phyloP scores from a whole-genome alignment of 2,888 invertebrate species.

The Aphodius granarius region DNA sequence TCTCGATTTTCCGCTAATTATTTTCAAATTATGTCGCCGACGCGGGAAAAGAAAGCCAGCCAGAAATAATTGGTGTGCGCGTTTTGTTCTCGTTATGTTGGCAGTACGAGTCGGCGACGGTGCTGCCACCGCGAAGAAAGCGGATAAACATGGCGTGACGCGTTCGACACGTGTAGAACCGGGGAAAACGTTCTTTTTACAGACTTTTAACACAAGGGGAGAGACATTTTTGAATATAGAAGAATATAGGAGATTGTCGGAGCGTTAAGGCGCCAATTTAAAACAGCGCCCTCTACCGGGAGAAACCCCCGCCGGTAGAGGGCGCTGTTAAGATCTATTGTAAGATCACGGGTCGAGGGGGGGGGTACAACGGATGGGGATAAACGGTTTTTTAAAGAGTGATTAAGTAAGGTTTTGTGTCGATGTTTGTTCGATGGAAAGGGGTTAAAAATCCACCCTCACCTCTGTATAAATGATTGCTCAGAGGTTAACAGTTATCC shows the following conservation, averaged over 20 bases:
- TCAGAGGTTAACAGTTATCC: neutral
- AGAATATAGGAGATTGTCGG: conserved; percentile 15
- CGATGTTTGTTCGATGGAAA: neutral
- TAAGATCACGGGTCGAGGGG: neutral
- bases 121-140: neutral
- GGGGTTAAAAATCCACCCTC: neutral
- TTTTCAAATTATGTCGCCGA: neutral
- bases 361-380: neutral
- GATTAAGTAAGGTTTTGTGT: neutral
- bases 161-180: neutral
- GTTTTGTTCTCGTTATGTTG: neutral
- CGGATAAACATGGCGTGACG: neutral
- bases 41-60: neutral
- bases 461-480: neutral
- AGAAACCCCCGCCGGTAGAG: conserved; percentile 7
- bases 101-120: neutral
- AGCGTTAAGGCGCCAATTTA: conserved; percentile 24
- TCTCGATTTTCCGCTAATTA: neutral
- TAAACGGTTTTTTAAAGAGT: neutral
- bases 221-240: neutral
- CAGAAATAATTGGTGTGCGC: neutral
- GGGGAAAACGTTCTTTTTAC: neutral
- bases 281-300: conserved; percentile 16
- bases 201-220: neutral
- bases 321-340: no score